phyloP scores from a whole-genome alignment of 2,113 vertebrate species.

The Dicaeum eximium region DNA sequence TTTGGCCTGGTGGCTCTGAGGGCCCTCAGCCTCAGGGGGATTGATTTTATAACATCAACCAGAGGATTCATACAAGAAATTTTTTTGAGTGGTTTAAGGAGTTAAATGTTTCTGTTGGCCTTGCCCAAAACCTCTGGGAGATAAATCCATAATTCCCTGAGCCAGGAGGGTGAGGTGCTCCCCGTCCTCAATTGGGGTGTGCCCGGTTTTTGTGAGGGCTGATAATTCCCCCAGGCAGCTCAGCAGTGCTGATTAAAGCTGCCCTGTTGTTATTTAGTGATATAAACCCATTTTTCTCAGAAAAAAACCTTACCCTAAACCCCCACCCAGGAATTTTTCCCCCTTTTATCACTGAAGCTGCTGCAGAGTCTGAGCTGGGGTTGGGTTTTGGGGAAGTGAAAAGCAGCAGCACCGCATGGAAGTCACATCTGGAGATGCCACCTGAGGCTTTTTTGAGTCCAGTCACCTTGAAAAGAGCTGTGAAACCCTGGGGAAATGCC shows the following conservation, averaged over 20 bases:
- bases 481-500: background rate
- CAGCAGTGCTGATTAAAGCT: background rate
- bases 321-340: fast-evolving
- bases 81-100: background rate
- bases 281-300: background rate
- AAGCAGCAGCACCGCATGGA: fast-evolving
- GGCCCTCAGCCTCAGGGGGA: background rate
- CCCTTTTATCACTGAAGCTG: background rate
- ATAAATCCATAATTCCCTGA: fast-evolving
- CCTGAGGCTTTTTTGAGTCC: background rate
- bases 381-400: background rate
- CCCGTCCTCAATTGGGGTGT: fast-evolving
- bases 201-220: fast-evolving
- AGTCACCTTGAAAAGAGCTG: background rate
- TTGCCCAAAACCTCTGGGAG: background rate
- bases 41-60: background rate
- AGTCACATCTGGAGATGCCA: background rate
- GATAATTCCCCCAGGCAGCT: background rate
- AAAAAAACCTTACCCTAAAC: fast-evolving
- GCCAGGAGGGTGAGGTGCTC: background rate
- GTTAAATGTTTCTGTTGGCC: background rate
- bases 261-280: fast-evolving
- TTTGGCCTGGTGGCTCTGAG: background rate
- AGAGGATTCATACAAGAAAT: background rate
- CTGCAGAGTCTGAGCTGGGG: background rate